Percentiles rank a stretch among this genome's conserved stretches.
phyloP scores from a whole-genome alignment of 2,888 invertebrate genomes.

The Ferrisia virgata region DNA sequence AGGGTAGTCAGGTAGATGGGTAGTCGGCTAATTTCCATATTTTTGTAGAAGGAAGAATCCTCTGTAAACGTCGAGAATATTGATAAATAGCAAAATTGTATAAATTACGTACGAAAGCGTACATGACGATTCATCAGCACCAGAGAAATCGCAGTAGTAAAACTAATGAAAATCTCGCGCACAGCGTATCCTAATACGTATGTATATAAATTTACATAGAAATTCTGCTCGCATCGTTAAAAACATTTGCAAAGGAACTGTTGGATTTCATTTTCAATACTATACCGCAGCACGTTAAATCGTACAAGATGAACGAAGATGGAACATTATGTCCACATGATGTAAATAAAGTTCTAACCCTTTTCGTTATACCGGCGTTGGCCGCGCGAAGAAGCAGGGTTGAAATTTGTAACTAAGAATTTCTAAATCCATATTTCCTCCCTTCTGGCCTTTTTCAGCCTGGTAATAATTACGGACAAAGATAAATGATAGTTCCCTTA shows the following conservation, averaged over 20 bases:
- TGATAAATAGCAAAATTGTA: background rate
- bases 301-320: background rate
- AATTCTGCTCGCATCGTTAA: background rate
- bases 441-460: conserved; percentile 21
- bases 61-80: background rate
- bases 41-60: background rate
- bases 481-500: conserved; percentile 32
- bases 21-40: background rate
- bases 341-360: conserved; percentile 23
- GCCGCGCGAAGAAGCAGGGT: background rate
- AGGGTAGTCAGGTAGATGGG: too few species aligned
- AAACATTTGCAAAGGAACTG: conserved; percentile 1
- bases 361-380: background rate
- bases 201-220: conserved; percentile 2
- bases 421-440: conserved; percentile 30
- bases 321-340: background rate
- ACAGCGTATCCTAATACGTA: background rate
- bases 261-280: conserved; percentile 9
- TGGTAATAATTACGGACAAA: conserved; percentile 28
- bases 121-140: background rate
- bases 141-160: background rate
- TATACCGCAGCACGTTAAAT: background rate
- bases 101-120: background rate
- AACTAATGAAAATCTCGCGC: background rate
- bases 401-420: conserved; percentile 30